Evolutionary conservation across 2,888 invertebrate species (phyloP).

Genomic region (Eudemis profundana): DNA sequence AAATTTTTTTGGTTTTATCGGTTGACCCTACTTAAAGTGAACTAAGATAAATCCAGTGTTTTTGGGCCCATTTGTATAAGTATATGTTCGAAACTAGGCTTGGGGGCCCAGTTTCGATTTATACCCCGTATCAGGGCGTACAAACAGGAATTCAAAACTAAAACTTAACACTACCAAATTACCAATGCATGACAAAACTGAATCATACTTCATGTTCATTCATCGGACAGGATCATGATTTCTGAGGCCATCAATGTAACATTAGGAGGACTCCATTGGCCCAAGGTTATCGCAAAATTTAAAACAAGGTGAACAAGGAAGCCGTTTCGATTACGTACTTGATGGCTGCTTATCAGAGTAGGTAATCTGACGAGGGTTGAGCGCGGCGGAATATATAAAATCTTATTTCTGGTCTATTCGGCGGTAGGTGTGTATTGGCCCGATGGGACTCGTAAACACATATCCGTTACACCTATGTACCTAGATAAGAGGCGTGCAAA

Average conservation of each 20-base stretch:
- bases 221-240: no score
- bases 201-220: no score
- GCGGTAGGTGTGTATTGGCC: conserved; percentile 28
- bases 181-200: no score
- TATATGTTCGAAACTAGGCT: no score
- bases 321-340: conserved; percentile 37
- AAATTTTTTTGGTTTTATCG: no score
- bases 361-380: conserved; percentile 44
- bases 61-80: no score
- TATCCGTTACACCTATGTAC: conserved; percentile 26
- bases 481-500: not conserved
- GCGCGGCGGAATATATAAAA: conserved; percentile 37
- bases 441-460: conserved; percentile 39
- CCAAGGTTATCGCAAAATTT: conserved; percentile 14
- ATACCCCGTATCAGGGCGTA: no score
- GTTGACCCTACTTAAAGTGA: no score
- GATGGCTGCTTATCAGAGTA: conserved; percentile 38
- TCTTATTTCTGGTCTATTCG: conserved; percentile 34
- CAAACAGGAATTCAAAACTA: no score
- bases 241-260: not conserved
- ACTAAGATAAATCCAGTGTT: no score
- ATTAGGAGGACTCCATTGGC: not conserved
- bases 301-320: conserved; percentile 19
- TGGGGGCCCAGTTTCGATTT: no score
- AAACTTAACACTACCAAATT: no score